These are phyloP conservation scores for Myxocyprinus asiaticus DNA, from an alignment of 2,113 vertebrate genomes.

Conservation along the genomic window DNA sequence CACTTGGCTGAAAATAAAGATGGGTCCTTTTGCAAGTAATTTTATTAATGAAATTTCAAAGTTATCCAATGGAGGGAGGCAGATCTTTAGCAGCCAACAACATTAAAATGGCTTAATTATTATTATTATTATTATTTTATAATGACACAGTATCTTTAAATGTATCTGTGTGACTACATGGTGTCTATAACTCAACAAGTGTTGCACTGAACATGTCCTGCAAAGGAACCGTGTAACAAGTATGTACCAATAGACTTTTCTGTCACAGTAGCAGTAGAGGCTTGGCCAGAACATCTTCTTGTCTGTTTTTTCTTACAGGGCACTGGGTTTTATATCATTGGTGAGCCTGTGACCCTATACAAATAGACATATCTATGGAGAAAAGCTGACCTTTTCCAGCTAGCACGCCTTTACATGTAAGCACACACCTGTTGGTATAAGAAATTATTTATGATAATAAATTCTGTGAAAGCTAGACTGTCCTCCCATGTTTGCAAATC, in stretches of 20 bases:
- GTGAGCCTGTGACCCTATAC: not conserved
- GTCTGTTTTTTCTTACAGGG: not conserved
- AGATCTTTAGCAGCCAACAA: too few relatives aligned
- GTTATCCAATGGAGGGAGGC: too few relatives aligned
- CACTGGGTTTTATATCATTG: not conserved
- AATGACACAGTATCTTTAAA: too few relatives aligned
- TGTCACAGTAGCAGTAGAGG: too few relatives aligned
- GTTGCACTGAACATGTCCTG: not conserved
- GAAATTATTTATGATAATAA: not conserved
- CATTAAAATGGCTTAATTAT: too few relatives aligned
- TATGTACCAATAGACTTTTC: not conserved
- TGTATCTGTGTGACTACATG: not conserved
- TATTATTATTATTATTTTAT: too few relatives aligned
- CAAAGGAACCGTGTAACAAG: not conserved
- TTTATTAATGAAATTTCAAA: too few relatives aligned
- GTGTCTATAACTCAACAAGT: not conserved
- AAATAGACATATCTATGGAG: not conserved
- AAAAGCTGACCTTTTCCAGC: not conserved
- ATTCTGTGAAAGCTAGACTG: not conserved
- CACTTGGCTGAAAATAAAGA: too few relatives aligned
- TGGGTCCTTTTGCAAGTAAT: too few relatives aligned
- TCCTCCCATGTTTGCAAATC: not conserved
- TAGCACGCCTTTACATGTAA: not conserved
- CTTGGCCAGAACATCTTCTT: not conserved
- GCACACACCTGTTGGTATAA: not conserved